These are phyloP conservation scores for Nerophis lumbriciformis DNA, from an alignment of 2,113 vertebrate species.

Conservation along the genomic window DNA sequence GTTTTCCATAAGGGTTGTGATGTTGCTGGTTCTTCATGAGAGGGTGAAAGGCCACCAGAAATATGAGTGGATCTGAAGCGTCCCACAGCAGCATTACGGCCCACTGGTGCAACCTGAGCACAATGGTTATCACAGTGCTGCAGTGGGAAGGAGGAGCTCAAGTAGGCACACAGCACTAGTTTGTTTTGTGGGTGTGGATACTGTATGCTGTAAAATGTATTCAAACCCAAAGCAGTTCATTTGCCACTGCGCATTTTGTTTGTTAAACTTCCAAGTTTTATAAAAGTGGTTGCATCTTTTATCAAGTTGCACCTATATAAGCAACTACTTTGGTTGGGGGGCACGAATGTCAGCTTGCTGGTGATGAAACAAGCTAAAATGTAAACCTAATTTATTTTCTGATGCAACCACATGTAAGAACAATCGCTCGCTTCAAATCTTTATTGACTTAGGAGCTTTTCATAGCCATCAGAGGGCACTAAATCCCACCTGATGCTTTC, in stretches of 20 bases:
- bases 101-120: slow-evolving; percentile 34
- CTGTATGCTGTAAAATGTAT: slow-evolving; percentile 20
- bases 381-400: slow-evolving; percentile 22
- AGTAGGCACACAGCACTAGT: slow-evolving; percentile 36
- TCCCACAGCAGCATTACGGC: slow-evolving; percentile 42
- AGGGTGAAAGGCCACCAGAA: slow-evolving; percentile 41
- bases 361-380: not conserved
- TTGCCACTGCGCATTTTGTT: slow-evolving; percentile 20
- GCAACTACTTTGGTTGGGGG: not conserved
- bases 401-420: slow-evolving; percentile 43
- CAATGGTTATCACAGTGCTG: slow-evolving; percentile 60
- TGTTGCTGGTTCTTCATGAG: not conserved
- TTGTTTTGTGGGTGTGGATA: slow-evolving; percentile 41
- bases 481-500: slow-evolving; percentile 49
- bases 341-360: not conserved
- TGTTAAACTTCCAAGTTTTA: not conserved
- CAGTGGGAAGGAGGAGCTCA: slow-evolving; percentile 55
- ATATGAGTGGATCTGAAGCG: slow-evolving; percentile 52
- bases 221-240: slow-evolving; percentile 35
- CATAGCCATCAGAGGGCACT: slow-evolving; percentile 65
- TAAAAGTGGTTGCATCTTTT: not conserved
- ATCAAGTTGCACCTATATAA: slow-evolving; percentile 1
- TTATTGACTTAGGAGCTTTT: slow-evolving; percentile 16
- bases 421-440: slow-evolving; percentile 27
- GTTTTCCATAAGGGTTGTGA: slow-evolving; percentile 7